Percentiles rank a stretch among this genome's conserved stretches.
These are phyloP conservation scores for Heliothis subflexa DNA, from an alignment of 1,140 invertebrate species.

Conservation along the genomic window DNA sequence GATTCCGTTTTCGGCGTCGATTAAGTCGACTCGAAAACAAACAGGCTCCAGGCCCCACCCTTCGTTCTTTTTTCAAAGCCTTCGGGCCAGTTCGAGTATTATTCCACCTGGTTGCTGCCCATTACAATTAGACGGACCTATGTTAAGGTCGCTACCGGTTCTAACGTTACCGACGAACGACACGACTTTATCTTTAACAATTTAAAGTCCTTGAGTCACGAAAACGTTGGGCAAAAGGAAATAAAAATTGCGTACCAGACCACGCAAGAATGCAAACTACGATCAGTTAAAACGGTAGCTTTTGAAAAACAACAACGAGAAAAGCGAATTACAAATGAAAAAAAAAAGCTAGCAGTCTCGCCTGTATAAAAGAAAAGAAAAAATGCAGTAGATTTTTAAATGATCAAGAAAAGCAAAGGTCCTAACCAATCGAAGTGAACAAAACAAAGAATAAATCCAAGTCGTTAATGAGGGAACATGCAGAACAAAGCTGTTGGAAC, in stretches of 20 bases:
- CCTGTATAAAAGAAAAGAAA: conserved; percentile 61
- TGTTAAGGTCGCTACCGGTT: conserved; percentile 63
- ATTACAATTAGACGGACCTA: conserved; percentile 62
- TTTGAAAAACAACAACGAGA: conserved; percentile 66
- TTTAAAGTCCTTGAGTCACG: conserved; percentile 74
- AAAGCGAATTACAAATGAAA: conserved; percentile 61
- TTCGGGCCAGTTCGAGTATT: conserved; percentile 55
- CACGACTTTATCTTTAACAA: conserved; percentile 53
- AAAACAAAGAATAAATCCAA: conserved; percentile 51
- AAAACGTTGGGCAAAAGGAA: conserved; percentile 66
- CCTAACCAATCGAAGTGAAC: conserved; percentile 49
- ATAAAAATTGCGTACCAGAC: conserved; percentile 64
- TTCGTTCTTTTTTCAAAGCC: conserved; percentile 59
- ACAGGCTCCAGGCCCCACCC: conserved; percentile 66
- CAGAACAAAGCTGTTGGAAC: conserved; percentile 25
- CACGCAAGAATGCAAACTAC: conserved; percentile 64
- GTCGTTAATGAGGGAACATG: conserved; percentile 58
- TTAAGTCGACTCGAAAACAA: conserved; percentile 80
- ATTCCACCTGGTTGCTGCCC: conserved; percentile 57
- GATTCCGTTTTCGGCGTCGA: conserved; percentile 70
- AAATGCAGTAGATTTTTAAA: conserved; percentile 60
- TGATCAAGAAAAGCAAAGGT: conserved; percentile 59
- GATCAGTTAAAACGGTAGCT: conserved; percentile 70
- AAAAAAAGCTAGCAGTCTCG: conserved; percentile 67
- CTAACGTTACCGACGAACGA: conserved; percentile 53